Base-by-base conservation (phyloP, 1,140 invertebrate genomes). In the Carposina sasakii region DNA sequence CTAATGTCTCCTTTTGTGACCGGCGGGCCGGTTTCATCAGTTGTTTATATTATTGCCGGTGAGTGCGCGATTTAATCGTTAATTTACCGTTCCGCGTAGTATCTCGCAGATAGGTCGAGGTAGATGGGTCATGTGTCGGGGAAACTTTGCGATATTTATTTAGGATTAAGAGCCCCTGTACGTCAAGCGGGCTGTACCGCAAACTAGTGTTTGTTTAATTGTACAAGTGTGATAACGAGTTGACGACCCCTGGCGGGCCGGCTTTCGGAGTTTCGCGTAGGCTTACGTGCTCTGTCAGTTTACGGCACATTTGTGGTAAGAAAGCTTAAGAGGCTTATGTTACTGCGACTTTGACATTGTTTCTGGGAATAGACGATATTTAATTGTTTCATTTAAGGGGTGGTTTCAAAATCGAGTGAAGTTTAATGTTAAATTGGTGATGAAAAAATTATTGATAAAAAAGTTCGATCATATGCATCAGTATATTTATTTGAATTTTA, bases 1-100 rank as follows among this genome's bases (percentile, higher is more conserved):
- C 71, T 76, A 78, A 72, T 81, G 75, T 75, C 76, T 81, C 73
- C 73, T 76, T 76, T 81, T 78, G 75, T 78, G 65, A 70, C 64
- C 67, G 65, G 52, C 42, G 53, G 59, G 57, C 64, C 60, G 65
- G 66, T 71, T 74, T 81, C 74, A 78, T 78, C 71, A 74, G 71
- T 78, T 76, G 70, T 74, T 77, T 77, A 76, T 77, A 77, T 75
- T 78, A 81, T 76, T 77, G 71, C 63, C 58, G 56, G 63, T 52
- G 66, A 72, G 53, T 63, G 63, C 42, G 60, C 63, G 76, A 79
- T 78, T 71, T 77, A 75, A 77, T 75, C 71, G 59, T 68, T 60
- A 41, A 49, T 76, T 75, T 76, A 77, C 73, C 70, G 73, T 77
- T 78, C 54, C 63, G 65, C 61, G 76, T 78, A 77, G 64, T 76